phyloP scores from a whole-genome alignment of 1,140 invertebrate species.

The Drosophila lacertosa region DNA sequence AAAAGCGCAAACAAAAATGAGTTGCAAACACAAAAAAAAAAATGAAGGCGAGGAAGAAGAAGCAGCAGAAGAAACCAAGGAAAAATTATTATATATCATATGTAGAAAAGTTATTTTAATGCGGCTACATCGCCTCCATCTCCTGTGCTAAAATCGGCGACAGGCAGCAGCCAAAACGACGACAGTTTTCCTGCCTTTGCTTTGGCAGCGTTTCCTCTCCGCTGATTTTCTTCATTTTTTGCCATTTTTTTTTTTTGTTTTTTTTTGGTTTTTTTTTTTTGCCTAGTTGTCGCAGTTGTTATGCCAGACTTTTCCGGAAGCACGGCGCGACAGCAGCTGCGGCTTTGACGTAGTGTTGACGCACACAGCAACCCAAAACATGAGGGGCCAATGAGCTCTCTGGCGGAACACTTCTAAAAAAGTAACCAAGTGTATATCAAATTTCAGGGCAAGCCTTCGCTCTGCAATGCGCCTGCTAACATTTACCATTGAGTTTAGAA shows the following conservation, averaged over 20 bases:
- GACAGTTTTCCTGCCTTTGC: constrained; percentile 73
- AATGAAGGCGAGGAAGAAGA: too few species aligned
- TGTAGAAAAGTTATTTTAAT: constrained; percentile 77
- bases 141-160: constrained; percentile 62
- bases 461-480: background rate
- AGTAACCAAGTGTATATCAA: constrained; percentile 31
- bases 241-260: constrained; percentile 22
- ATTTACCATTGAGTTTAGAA: background rate
- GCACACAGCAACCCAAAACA: constrained; percentile 43
- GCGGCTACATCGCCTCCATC: constrained; percentile 39
- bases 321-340: constrained; percentile 75
- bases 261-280: constrained; percentile 21
- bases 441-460: constrained; percentile 26
- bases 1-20: constrained; percentile 75
- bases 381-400: constrained; percentile 67
- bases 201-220: constrained; percentile 71
- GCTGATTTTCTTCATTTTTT: constrained; percentile 17
- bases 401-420: constrained; percentile 23
- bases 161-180: constrained; percentile 63
- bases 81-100: constrained; percentile 68
- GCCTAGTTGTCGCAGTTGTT: constrained; percentile 57
- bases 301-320: constrained; percentile 79
- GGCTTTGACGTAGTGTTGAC: constrained; percentile 75
- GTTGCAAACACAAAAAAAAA: constrained; percentile 32
- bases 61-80: background rate